Percentiles rank a stretch among this genome's conserved stretches.
These are phyloP conservation scores for Acanthosepion esculentum DNA, from an alignment of 2,888 invertebrate genomes.

Conservation along the genomic window DNA sequence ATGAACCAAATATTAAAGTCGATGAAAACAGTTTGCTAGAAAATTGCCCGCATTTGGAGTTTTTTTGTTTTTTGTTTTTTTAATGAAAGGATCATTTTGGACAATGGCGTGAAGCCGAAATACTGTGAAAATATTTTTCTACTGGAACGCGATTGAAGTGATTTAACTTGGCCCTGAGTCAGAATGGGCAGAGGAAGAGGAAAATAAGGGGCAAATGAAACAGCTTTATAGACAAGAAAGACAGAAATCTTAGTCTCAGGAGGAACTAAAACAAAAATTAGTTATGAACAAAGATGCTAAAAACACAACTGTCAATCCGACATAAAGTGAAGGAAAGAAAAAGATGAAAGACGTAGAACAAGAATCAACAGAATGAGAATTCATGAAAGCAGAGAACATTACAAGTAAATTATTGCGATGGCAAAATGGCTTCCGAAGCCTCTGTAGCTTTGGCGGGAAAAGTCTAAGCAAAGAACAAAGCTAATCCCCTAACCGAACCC, in stretches of 20 bases:
- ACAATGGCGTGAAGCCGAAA: too few relatives aligned
- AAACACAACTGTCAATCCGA: not conserved
- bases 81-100: too few relatives aligned
- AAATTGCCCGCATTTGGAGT: too few relatives aligned
- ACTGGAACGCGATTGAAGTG: too few relatives aligned
- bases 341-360: not conserved
- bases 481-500: not conserved
- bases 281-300: not conserved
- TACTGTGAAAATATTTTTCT: too few relatives aligned
- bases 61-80: too few relatives aligned
- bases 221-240: not conserved
- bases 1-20: too few relatives aligned
- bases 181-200: not conserved
- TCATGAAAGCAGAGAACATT: not conserved
- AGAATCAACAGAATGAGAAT: not conserved
- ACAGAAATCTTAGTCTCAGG: not conserved
- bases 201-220: not conserved
- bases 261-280: not conserved
- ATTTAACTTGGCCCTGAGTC: too few relatives aligned
- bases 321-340: not conserved
- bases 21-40: too few relatives aligned
- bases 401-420: not conserved
- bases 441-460: not conserved
- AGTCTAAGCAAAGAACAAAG: constrained; percentile 20
- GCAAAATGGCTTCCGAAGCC: not conserved